phyloP scores from a whole-genome alignment of 2,113 vertebrate genomes.

The Brienomyrus brachyistius region DNA sequence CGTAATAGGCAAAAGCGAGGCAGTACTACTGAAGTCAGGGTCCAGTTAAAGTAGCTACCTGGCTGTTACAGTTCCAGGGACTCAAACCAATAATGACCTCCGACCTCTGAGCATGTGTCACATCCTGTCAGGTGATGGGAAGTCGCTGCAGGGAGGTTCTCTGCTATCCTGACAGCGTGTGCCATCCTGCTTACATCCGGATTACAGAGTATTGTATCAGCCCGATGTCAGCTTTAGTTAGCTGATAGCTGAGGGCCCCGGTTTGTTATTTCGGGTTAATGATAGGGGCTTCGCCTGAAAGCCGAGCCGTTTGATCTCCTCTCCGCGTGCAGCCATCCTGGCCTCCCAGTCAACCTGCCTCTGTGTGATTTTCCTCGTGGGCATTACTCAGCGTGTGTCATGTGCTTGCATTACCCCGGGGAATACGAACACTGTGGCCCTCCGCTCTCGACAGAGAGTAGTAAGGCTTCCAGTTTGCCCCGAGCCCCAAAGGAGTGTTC shows the following conservation, averaged over 20 bases:
- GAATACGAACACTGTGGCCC: background rate
- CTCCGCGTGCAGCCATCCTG: background rate
- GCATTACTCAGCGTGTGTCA: background rate
- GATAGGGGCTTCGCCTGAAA: background rate
- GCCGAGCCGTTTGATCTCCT: background rate
- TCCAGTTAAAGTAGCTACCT: background rate
- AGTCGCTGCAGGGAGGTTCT: background rate
- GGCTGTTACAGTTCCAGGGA: background rate
- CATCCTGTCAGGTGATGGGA: background rate
- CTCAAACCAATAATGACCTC: background rate
- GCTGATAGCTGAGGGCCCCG: background rate
- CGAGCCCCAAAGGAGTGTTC: background rate
- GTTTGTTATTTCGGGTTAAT: background rate
- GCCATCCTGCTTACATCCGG: background rate
- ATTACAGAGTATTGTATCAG: background rate
- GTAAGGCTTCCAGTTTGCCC: too few relatives aligned
- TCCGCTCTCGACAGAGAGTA: background rate
- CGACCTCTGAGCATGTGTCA: background rate
- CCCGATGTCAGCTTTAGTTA: background rate
- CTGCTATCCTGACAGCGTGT: background rate
- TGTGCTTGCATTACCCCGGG: background rate
- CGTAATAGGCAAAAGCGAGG: background rate
- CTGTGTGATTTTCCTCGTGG: background rate
- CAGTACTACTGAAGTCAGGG: background rate
- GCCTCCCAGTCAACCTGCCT: background rate